A percentile compares a stretch with the other conserved stretches of the same genome.
These are phyloP conservation scores for Macrobrachium rosenbergii DNA, from an alignment of 1,140 invertebrate genomes.

Conservation along the genomic window DNA sequence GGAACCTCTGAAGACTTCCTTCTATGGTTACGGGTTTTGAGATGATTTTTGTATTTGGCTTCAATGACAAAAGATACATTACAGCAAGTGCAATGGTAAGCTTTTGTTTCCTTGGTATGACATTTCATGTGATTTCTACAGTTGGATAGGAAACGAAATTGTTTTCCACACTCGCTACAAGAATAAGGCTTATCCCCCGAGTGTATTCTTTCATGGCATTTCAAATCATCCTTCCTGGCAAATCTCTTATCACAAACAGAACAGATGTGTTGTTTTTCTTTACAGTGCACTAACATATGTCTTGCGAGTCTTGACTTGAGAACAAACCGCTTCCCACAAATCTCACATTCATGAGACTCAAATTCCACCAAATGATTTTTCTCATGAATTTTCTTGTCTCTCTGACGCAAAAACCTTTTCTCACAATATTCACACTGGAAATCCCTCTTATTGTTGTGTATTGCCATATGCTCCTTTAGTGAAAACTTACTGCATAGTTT, in stretches of 20 bases:
- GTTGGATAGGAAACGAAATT: slow-evolving; percentile 38
- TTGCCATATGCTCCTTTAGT: slow-evolving; percentile 49
- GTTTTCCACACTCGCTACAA: slow-evolving; percentile 43
- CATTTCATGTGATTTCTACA: slow-evolving; percentile 39
- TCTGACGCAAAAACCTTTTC: slow-evolving; percentile 25
- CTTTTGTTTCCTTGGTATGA: slow-evolving; percentile 1
- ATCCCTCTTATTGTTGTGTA: slow-evolving; percentile 13
- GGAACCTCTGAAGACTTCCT: slow-evolving; percentile 10
- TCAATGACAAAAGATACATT: slow-evolving; percentile 39
- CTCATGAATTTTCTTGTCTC: slow-evolving; percentile 36
- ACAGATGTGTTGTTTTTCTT: slow-evolving; percentile 37
- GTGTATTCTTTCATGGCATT: slow-evolving; percentile 45
- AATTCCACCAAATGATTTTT: slow-evolving; percentile 10
- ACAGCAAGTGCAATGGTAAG: slow-evolving; percentile 14
- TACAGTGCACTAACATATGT: slow-evolving; percentile 41
- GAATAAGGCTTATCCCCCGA: slow-evolving; percentile 49
- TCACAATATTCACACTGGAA: slow-evolving; percentile 36
- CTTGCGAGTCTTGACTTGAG: slow-evolving; percentile 32
- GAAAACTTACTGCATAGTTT: slow-evolving; percentile 45
- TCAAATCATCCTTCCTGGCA: slow-evolving; percentile 44
- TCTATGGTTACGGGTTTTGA: slow-evolving; percentile 43
- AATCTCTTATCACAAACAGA: slow-evolving; percentile 38
- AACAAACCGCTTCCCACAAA: slow-evolving; percentile 38
- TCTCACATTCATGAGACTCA: slow-evolving; percentile 15
- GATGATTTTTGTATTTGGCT: slow-evolving; percentile 35